phyloP scores from a whole-genome alignment of 2,888 invertebrate species.

The Athalia rosae region DNA sequence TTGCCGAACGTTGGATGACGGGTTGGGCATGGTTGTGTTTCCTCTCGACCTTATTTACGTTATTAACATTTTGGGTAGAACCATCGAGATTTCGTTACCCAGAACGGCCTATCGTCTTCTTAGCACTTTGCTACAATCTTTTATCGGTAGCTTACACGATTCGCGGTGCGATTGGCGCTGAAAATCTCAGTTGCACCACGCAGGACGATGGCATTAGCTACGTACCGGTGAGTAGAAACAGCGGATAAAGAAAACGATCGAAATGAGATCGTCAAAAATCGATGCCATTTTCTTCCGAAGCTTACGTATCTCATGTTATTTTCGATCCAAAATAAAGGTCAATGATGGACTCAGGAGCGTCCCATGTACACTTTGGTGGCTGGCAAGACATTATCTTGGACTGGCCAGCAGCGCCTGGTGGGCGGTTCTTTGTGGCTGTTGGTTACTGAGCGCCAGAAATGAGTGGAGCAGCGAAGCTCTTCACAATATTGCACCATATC shows the following conservation, averaged over 20 bases:
- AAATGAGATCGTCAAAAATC: too few species aligned
- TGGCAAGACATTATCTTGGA: slow-evolving; percentile 86
- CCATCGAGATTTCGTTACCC: slow-evolving; percentile 93
- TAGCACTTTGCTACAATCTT: slow-evolving; percentile 90
- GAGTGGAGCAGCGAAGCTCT: slow-evolving; percentile 96
- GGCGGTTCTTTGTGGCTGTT: slow-evolving; percentile 90
- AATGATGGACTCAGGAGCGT: slow-evolving; percentile 75
- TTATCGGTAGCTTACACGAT: slow-evolving; percentile 85
- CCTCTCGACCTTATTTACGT: slow-evolving; percentile 87
- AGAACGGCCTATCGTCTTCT: slow-evolving; percentile 92
- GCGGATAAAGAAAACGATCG: too few species aligned
- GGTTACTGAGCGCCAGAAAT: slow-evolving; percentile 92
- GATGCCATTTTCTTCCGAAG: too few species aligned
- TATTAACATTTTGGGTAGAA: slow-evolving; percentile 92
- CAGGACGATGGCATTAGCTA: slow-evolving; percentile 72
- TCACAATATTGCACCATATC: slow-evolving; percentile 88
- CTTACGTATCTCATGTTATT: too few species aligned
- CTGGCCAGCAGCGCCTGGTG: slow-evolving; percentile 91
- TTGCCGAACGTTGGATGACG: slow-evolving; percentile 84
- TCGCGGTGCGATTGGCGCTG: slow-evolving; percentile 78
- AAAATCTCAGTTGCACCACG: slow-evolving; percentile 69
- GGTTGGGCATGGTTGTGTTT: slow-evolving; percentile 87
- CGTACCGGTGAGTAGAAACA: slow-evolving; percentile 64
- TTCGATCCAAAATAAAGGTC: slow-evolving; percentile 52
- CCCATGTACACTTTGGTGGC: slow-evolving; percentile 84